Percentiles rank a stretch among this genome's conserved stretches.
Evolutionary conservation across 2,888 invertebrate species (phyloP).

Genomic region (Emmelina monodactyla): DNA sequence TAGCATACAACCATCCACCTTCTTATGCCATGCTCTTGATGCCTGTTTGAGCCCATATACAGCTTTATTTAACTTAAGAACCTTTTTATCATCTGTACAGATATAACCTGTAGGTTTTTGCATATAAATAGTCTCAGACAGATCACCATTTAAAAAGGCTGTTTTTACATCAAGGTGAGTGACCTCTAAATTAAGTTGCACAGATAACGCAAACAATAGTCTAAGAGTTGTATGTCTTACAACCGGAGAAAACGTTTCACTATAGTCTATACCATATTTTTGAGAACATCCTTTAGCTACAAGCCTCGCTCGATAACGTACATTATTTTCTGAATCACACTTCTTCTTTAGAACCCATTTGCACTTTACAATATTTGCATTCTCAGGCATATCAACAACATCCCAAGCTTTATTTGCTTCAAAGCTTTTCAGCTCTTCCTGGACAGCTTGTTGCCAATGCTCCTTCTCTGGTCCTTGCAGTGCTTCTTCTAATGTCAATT

Average conservation of each 20-base stretch:
- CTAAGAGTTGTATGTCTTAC: slow-evolving; percentile 11
- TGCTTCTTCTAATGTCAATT: background rate
- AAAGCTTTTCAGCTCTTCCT: no score
- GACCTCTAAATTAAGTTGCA: slow-evolving; percentile 4
- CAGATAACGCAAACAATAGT: slow-evolving; percentile 9
- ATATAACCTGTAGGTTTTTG: slow-evolving; percentile 7
- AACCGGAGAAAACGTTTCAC: slow-evolving; percentile 9
- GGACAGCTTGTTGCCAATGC: no score
- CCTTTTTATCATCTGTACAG: background rate
- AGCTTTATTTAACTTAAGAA: slow-evolving; percentile 9
- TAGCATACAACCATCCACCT: slow-evolving; percentile 8
- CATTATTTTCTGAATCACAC: slow-evolving; percentile 12
- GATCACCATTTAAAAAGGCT: slow-evolving; percentile 11
- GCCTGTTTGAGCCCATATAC: slow-evolving; percentile 11
- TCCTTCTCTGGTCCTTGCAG: no score
- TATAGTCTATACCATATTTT: slow-evolving; percentile 10
- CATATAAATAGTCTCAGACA: slow-evolving; percentile 10
- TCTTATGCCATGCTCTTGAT: slow-evolving; percentile 9
- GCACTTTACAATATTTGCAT: slow-evolving; percentile 4
- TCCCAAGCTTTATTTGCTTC: slow-evolving; percentile 1
- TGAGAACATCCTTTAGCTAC: slow-evolving; percentile 14
- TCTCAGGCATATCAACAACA: slow-evolving; percentile 1
- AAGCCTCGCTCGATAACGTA: slow-evolving; percentile 12
- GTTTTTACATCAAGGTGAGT: slow-evolving; percentile 13
- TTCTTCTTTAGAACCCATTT: slow-evolving; percentile 9